phyloP scores from a whole-genome alignment of 2,113 vertebrate genomes.

The Pelobates fuscus region DNA sequence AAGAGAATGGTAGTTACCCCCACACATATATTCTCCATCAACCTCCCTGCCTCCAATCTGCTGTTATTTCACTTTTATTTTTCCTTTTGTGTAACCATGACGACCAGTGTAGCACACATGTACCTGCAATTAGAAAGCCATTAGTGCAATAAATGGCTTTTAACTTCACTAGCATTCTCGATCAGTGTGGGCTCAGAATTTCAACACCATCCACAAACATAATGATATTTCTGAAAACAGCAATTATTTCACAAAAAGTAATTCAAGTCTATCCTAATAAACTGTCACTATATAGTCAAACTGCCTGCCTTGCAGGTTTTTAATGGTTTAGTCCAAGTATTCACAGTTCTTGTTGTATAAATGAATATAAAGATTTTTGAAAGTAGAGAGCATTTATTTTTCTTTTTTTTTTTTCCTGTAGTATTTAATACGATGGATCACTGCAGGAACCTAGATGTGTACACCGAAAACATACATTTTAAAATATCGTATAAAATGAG shows the following conservation, averaged over 20 bases:
- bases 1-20: neutral
- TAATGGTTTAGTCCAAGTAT: too few relatives aligned
- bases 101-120: neutral
- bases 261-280: neutral
- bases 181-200: slow-evolving; percentile 5
- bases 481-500: too few relatives aligned
- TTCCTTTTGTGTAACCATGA: slow-evolving; percentile 9
- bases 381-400: too few relatives aligned
- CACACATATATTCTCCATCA: neutral
- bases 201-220: slow-evolving; percentile 10
- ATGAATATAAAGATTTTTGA: too few relatives aligned
- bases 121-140: slow-evolving; percentile 6
- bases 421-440: too few relatives aligned
- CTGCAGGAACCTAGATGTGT: too few relatives aligned
- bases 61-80: neutral
- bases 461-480: too few relatives aligned
- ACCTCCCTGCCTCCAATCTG: neutral
- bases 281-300: neutral
- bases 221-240: slow-evolving; percentile 6
- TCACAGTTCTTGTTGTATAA: too few relatives aligned
- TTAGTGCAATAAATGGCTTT: slow-evolving; percentile 11
- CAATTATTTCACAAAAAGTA: neutral
- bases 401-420: too few relatives aligned
- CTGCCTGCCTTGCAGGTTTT: too few relatives aligned
- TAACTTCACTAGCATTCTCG: neutral